Percentiles rank a stretch among this genome's conserved stretches.
Evolutionary conservation across 2,113 vertebrate species (phyloP).

Genomic region (Myotis lucifugus): DNA sequence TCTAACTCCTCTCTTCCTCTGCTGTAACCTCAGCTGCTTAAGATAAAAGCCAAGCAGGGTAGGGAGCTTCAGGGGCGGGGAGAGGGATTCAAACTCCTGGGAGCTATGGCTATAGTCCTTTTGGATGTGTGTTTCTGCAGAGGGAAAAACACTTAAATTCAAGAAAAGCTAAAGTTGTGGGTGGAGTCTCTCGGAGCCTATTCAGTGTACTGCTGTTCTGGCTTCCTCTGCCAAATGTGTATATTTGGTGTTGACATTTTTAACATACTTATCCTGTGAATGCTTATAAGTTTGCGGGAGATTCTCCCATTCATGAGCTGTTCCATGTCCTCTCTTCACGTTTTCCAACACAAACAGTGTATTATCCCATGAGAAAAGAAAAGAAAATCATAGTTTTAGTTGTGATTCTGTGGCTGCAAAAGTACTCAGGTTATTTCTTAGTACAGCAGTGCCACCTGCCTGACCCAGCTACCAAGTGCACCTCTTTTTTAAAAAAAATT

Average conservation of each 20-base stretch:
- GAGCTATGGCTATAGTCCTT: neutral
- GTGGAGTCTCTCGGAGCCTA: neutral
- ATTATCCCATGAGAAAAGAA: slow-evolving; percentile 11
- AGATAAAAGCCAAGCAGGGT: neutral
- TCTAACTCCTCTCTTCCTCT: neutral
- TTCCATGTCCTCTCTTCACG: neutral
- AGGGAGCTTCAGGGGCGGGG: neutral
- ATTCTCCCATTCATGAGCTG: neutral
- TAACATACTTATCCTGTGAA: neutral
- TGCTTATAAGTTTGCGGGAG: slow-evolving; percentile 1
- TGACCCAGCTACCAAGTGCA: slow-evolving; percentile 61
- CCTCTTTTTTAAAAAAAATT: neutral
- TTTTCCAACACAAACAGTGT: neutral
- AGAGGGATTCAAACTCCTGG: neutral
- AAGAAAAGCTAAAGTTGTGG: slow-evolving; percentile 51
- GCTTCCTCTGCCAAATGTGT: neutral
- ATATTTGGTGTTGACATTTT: slow-evolving; percentile 31
- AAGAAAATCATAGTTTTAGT: neutral
- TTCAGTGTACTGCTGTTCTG: slow-evolving; percentile 39
- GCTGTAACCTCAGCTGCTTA: neutral
- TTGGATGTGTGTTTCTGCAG: neutral
- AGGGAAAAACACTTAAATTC: neutral
- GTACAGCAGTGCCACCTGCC: slow-evolving; percentile 68
- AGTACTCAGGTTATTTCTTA: slow-evolving; percentile 35
- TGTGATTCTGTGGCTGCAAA: neutral